These are phyloP conservation scores for Lytechinus pictus DNA, from an alignment of 35 echinoderm and acorn worm species.

Conservation along the genomic window DNA sequence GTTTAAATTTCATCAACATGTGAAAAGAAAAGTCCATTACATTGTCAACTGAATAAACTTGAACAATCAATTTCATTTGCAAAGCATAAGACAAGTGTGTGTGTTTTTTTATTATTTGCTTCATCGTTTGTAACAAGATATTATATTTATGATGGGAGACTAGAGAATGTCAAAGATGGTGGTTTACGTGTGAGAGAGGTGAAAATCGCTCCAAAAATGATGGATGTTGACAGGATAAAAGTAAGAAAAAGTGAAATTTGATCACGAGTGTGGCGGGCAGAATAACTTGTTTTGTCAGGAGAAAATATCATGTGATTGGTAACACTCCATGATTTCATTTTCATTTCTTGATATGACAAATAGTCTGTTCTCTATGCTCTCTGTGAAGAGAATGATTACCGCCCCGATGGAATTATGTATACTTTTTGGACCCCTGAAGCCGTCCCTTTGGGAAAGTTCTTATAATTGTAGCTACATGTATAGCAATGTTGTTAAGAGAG, in stretches of 20 bases:
- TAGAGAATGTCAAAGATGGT: background rate
- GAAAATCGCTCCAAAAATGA: background rate
- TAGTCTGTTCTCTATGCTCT: too few relatives aligned
- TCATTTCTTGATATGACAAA: too few relatives aligned
- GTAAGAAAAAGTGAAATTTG: background rate
- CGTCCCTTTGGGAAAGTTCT: too few relatives aligned
- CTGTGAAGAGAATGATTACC: too few relatives aligned
- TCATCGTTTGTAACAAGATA: background rate
- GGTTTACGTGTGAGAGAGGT: background rate
- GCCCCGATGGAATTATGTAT: too few relatives aligned
- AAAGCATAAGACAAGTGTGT: background rate
- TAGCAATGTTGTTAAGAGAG: too few relatives aligned
- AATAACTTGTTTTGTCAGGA: background rate
- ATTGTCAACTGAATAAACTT: background rate
- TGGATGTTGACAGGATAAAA: background rate
- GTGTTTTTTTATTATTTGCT: background rate
- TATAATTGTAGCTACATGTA: too few relatives aligned
- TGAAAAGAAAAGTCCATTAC: background rate
- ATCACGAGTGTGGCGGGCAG: background rate
- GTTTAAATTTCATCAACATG: background rate
- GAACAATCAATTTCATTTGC: background rate
- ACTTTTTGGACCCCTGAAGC: too few relatives aligned
- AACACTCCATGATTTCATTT: background rate
- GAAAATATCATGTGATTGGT: background rate
- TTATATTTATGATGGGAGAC: background rate